phyloP scores from a whole-genome alignment of 1,140 invertebrate species.

The Tribolium castaneum region DNA sequence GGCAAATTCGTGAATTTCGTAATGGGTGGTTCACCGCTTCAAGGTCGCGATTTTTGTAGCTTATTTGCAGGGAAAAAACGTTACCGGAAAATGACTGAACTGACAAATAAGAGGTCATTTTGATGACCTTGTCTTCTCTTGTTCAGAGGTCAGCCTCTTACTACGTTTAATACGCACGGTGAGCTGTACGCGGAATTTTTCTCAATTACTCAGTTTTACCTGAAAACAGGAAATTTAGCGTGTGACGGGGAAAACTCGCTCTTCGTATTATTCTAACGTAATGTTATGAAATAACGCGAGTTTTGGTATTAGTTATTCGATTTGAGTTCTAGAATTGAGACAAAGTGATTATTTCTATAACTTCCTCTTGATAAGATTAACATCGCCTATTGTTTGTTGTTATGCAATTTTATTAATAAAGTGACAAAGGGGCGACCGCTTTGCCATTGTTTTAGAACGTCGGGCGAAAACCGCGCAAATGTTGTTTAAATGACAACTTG shows the following conservation, averaged over 20 bases:
- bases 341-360: constrained; percentile 12
- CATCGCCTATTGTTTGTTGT: constrained; percentile 19
- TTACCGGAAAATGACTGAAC: constrained; percentile 46
- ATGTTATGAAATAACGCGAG: constrained; percentile 3
- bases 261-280: not conserved
- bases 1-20: constrained; percentile 32
- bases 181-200: constrained; percentile 5
- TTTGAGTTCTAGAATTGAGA: constrained; percentile 31
- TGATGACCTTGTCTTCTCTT: constrained; percentile 45
- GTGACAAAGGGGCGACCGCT: not conserved
- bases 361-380: constrained; percentile 39
- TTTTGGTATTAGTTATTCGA: constrained; percentile 4
- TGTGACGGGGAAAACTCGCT: constrained; percentile 1
- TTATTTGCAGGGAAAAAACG: constrained; percentile 36
- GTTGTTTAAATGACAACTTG: not conserved
- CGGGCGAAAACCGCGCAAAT: not conserved
- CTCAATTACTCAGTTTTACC: constrained; percentile 27
- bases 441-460: not conserved
- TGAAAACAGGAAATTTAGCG: constrained; percentile 5
- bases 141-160: constrained; percentile 45
- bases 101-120: constrained; percentile 48
- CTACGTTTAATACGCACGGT: constrained; percentile 30
- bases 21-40: constrained; percentile 24
- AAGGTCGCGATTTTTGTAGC: not conserved
- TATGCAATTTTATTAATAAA: constrained; percentile 35